These are phyloP conservation scores for Colostygia pectinataria DNA, from an alignment of 2,888 invertebrate genomes.

Conservation along the genomic window DNA sequence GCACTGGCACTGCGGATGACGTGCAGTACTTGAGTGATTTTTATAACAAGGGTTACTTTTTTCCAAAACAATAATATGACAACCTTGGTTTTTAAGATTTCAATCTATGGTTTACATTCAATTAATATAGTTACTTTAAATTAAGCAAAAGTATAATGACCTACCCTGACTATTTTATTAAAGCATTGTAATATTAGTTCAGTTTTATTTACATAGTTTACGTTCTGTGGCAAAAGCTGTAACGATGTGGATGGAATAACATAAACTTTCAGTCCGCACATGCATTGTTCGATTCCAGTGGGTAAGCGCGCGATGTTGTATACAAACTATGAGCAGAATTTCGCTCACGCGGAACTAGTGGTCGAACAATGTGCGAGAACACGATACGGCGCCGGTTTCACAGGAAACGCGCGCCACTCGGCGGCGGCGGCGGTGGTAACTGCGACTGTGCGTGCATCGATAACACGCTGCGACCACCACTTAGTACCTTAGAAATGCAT, in stretches of 20 bases:
- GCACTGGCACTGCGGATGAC: no score
- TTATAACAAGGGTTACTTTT: no score
- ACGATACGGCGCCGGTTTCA: constrained; percentile 52
- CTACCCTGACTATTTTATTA: no score
- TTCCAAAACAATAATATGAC: no score
- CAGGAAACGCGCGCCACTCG: constrained; percentile 53
- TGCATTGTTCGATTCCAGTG: constrained; percentile 21
- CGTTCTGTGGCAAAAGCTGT: no score
- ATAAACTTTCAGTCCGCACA: constrained; percentile 16
- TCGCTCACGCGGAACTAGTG: constrained; percentile 49
- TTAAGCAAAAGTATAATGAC: no score
- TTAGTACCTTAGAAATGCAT: constrained; percentile 11
- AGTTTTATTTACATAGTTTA: no score
- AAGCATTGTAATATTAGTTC: no score
- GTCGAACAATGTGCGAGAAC: constrained; percentile 47
- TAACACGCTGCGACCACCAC: constrained; percentile 33
- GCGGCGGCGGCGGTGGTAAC: constrained; percentile 44
- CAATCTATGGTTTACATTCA: no score
- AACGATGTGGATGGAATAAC: background rate
- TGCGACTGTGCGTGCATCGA: constrained; percentile 38
- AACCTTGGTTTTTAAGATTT: no score
- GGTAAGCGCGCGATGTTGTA: constrained; percentile 18
- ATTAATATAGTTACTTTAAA: no score
- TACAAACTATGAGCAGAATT: constrained; percentile 48
- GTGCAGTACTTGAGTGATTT: no score